Evolutionary conservation across 1,140 invertebrate species (phyloP), one percentile per base, ranked within the genome.

Genomic region (Drosophila takahashii): DNA sequence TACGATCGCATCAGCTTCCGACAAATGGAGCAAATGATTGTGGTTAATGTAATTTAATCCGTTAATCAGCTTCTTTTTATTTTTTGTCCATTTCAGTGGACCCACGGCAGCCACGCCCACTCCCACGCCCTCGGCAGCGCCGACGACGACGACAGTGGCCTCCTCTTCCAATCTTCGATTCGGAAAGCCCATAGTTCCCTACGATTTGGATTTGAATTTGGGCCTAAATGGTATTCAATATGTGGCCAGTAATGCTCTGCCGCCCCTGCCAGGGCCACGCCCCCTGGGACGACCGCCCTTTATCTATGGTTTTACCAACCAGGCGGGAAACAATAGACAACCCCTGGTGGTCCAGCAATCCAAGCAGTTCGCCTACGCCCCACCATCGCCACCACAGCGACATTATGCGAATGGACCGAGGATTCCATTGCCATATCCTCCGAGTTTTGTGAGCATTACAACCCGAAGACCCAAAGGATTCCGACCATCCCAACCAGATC

Each of bases 361-460:
- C 15, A 91, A 91, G 52, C 90, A 91, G 45, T 73, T 74, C 15
- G 70, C 78, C 16, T 91, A 59, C 50, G 90, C 90, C 0, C 18
- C 50, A 32, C 80, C 81, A 0, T 11, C 22, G 34, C 37, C 62
- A 32, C 11, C 83, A n/a, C 69, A 60, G 13, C 54, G 80, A 9
- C 79, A 77, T 7, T 89, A 84, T 54, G 84, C 79, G 1, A 13
- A 75, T 11, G 72, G 59, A 10, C 42, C 79, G 0, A 56, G 84
- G 37, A 79, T 79, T 0, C 86, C 83, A 0, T n/a, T 91, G 26
- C 90, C 90, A 1, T 91, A 91, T 69, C 90, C 90, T 3, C 90
- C 90, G 11, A 91, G 90, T 27, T 91, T 91, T 52, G 71, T 91
- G 3, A 90, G 80, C 70, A 70, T 91, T 8, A 90, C 90, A 4